These are phyloP conservation scores for Myotis davidii DNA, from an alignment of 2,113 vertebrate species.

Conservation along the genomic window DNA sequence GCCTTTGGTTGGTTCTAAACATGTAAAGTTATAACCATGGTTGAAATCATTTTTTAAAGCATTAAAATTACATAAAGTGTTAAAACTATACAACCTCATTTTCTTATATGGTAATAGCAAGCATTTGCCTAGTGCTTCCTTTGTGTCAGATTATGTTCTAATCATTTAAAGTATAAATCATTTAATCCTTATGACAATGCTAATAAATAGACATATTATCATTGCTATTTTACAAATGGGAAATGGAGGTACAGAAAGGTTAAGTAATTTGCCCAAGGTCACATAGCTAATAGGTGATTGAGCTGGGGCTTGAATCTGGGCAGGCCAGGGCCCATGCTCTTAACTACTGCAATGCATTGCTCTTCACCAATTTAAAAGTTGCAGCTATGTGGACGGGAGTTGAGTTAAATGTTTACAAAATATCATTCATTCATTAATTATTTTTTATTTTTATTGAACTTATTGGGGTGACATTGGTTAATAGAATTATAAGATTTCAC, in stretches of 20 bases:
- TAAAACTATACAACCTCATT: background rate
- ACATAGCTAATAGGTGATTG: background rate
- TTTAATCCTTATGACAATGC: background rate
- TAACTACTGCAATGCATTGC: background rate
- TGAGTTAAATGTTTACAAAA: background rate
- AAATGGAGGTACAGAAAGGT: background rate
- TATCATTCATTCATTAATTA: background rate
- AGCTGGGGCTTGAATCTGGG: background rate
- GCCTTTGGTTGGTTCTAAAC: slow-evolving; percentile 39
- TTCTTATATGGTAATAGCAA: background rate
- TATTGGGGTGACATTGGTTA: background rate
- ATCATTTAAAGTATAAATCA: background rate
- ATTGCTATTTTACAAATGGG: background rate
- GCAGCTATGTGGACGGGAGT: background rate
- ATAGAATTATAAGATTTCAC: background rate
- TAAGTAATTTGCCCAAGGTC: background rate
- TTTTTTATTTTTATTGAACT: background rate
- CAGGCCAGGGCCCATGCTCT: background rate
- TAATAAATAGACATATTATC: background rate
- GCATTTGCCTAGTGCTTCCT: background rate
- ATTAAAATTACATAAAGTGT: background rate
- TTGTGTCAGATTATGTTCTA: background rate
- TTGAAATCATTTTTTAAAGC: background rate
- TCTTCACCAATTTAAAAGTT: background rate
- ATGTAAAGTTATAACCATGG: background rate